Percentiles rank a stretch among this genome's conserved stretches.
phyloP scores from a whole-genome alignment of 2,888 invertebrate species.

The Scrobipalpa atriplicella region DNA sequence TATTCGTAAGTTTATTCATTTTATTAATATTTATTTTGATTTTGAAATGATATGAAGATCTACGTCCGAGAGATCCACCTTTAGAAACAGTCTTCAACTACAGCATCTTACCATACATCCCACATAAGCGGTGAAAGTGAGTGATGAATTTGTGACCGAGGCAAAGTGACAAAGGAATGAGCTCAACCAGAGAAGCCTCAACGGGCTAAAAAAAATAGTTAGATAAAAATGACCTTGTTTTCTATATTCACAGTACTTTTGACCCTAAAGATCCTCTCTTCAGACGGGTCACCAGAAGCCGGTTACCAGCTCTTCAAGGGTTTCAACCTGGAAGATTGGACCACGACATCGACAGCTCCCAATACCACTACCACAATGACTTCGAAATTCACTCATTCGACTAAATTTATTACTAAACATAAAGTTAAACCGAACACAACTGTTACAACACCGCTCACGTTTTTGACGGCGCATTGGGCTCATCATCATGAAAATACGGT shows the following conservation, averaged over 20 bases:
- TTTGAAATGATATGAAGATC: neutral
- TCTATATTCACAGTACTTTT: constrained; percentile 17
- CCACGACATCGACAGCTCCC: too few species aligned
- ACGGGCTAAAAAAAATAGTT: too few species aligned
- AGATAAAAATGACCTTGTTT: too few species aligned
- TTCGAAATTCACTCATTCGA: neutral
- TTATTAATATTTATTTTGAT: too few species aligned
- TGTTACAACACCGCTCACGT: neutral
- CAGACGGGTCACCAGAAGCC: constrained; percentile 16
- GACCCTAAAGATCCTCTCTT: constrained; percentile 40
- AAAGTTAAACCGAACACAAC: neutral
- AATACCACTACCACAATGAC: neutral
- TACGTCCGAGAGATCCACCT: too few species aligned
- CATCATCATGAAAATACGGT: neutral
- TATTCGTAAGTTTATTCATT: neutral
- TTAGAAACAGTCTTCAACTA: too few species aligned
- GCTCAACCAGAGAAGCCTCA: too few species aligned
- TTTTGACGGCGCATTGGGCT: neutral
- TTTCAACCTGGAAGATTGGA: neutral
- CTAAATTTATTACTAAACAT: neutral
- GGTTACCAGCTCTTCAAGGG: constrained; percentile 46
- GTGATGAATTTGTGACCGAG: too few species aligned
- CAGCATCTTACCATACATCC: too few species aligned
- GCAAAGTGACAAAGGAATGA: too few species aligned
- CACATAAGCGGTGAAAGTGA: too few species aligned